Conservation (phyloP, 2,888 invertebrate species). For the Neocrepidodera transversa region DNA sequence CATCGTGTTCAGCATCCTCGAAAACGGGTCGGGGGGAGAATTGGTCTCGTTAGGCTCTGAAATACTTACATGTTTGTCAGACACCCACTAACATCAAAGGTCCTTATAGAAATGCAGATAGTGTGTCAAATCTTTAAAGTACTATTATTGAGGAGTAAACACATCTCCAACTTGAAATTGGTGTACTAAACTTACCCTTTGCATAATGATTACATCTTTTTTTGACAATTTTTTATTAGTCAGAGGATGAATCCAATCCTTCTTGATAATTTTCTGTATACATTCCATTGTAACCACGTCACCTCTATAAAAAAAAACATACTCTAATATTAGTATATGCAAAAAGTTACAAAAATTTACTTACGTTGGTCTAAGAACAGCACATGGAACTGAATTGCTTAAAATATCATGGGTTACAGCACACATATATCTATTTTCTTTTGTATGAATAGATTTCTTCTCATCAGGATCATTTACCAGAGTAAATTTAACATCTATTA, state of each 20-base stretch:
- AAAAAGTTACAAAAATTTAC: conserved; percentile 54
- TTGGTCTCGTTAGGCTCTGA: no score
- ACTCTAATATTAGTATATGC: no score
- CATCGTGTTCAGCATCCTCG: no score
- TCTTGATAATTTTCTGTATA: conserved; percentile 93
- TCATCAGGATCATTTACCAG: conserved; percentile 86
- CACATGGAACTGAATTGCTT: conserved; percentile 93
- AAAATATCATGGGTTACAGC: conserved; percentile 96
- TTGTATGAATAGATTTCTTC: conserved; percentile 85
- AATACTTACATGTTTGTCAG: no score
- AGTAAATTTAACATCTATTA: conserved; percentile 93
- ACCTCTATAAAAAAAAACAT: conserved; percentile 72
- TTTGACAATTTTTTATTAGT: conserved; percentile 84
- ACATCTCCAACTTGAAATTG: conserved; percentile 1
- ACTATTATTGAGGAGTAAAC: no score
- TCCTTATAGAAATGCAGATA: no score
- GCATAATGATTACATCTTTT: conserved; percentile 90
- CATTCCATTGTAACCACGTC: conserved; percentile 96
- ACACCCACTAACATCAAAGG: no score
- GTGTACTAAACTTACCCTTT: conserved; percentile 69
- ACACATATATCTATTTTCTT: conserved; percentile 95
- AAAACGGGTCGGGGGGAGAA: no score
- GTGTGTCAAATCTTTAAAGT: no score
- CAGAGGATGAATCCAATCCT: conserved; percentile 95
- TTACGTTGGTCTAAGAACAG: conserved; percentile 88